Evolutionary conservation across 2,113 vertebrate genomes (phyloP), one percentile per base, ranked within the genome.

Genomic region (Cichladusa arquata): DNA sequence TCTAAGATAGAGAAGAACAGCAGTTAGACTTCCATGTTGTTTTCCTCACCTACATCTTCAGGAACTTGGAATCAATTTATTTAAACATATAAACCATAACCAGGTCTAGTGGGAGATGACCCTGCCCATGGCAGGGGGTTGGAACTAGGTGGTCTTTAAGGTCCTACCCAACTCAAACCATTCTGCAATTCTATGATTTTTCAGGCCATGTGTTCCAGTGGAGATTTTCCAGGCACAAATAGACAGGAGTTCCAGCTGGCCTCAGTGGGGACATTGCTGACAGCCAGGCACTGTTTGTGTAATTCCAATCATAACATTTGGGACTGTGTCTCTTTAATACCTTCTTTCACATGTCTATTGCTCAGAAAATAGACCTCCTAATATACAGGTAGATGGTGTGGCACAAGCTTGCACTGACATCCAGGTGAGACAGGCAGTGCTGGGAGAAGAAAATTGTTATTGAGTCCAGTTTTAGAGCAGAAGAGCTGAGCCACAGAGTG

Each of bases 231-330:
- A 74, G 74, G 28, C 36, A 44, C 33, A 79, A 36, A 60, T 1
- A 38, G 38, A 26, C 1, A 8, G 22, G 2, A 4, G 17, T 22
- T 86, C 25, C 40, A 53, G n/a, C 26, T 51, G 62, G 61, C n/a
- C 66, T 73, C 42, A 7, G 13, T 9, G 17, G 23, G 38, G 53
- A 14, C 26, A 9, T 8, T 56, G 54, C 44, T 53, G 53, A 18
- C 28, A 70, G 38, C 48, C 2, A 4, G 26, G 26, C 0, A 0
- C 51, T 48, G 28, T 28, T n/a, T 2, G 1, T 42, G 48, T 26
- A 28, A 81, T 77, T 86, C 29, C 25, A 26, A 0, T 42, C 70
- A 77, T 25, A 83, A 26, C 25, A 45, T 53, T 50, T 77, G 60
- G 57, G n/a, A n/a, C 50, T 54, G 5, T 14, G 31, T 5, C 18